Conservation (phyloP, 2,888 invertebrate genomes). For the Megamerina dolium region DNA sequence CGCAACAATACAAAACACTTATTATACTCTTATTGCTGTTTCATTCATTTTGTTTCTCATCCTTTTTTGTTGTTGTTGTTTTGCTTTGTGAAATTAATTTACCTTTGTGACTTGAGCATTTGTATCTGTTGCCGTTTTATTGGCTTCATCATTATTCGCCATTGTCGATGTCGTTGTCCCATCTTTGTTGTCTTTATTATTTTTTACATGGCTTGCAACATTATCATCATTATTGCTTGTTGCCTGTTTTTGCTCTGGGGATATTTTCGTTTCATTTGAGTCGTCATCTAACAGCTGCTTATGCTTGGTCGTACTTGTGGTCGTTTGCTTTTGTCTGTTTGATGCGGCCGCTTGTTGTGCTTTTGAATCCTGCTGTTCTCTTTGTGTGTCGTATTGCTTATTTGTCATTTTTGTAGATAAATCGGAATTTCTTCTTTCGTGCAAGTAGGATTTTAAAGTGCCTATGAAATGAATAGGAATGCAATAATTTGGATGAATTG, state of each 20-base stretch:
- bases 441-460: conserved; percentile 23
- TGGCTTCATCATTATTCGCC: conserved; percentile 4
- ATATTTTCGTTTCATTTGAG: no score
- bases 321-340: conserved; percentile 4
- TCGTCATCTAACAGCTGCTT: no score
- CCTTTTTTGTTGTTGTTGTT: no score
- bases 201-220: not conserved
- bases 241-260: conserved; percentile 10
- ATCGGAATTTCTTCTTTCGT: conserved; percentile 42
- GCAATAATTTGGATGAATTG: not conserved
- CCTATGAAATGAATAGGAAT: conserved; percentile 14
- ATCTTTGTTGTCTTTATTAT: conserved; percentile 6
- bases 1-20: no score
- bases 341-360: conserved; percentile 15
- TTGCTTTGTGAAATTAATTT: no score
- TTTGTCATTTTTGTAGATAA: conserved; percentile 35
- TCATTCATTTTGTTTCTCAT: no score
- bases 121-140: conserved; percentile 9
- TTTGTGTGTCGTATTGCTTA: conserved; percentile 33
- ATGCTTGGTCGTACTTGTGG: conserved; percentile 1
- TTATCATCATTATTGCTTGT: no score
- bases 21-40: no score
- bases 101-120: conserved; percentile 22
- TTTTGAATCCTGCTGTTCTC: conserved; percentile 24
- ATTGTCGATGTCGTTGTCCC: conserved; percentile 16